Evolutionary conservation across 2,113 vertebrate species (phyloP), one percentile per base, ranked within the genome.

Genomic region (Anguilla rostrata): DNA sequence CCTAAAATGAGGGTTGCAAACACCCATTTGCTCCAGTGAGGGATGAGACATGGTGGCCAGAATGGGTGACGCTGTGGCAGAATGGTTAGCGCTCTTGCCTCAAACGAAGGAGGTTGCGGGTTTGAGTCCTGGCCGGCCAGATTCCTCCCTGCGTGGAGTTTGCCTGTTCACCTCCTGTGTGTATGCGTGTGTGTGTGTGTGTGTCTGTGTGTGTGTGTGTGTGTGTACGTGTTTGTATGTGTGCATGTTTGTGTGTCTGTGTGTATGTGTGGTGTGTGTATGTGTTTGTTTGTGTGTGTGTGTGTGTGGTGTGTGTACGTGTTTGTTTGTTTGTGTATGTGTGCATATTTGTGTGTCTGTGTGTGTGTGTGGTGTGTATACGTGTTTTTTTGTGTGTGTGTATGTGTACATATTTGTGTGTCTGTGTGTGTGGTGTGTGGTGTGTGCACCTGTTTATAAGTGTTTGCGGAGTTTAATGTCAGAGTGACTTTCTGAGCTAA

Each of bases 391-490:
- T 60, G 57, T 2, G 57, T 66, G 60, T 66, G 60, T 16, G 2
- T 6, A 2, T 15, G 34, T 60, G 57, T 20, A 5, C 2, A 26
- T 66, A 20, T 2, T 26, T 66, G 60, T 66, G 60, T 26, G 22
- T 14, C 7, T 12, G 11, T 53, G 49, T 53, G 4, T 14, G 11
- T 53, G 49, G 4, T 53, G 49, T 9, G 11, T 53, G 49, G 8
- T 46, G 43, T 46, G 29, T 40, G 39, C 53, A 63, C 29, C 34
- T 84, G 53, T 39, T 49, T 57, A 2, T 29, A 11, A 34, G 40
- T 20, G 81, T 79, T 83, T 57, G 34, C 56, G 66, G 15, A 56
- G 57, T 84, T 84, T 84, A 84, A 84, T 84, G 7, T 56, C 56
- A 84, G 60, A 84, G 43, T 6, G 43, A 46, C 43, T 46, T 46